Percentiles rank a stretch among this genome's conserved stretches.
Evolutionary conservation across 2,888 invertebrate genomes (phyloP).

Genomic region (Scelioninae gen. 1): DNA sequence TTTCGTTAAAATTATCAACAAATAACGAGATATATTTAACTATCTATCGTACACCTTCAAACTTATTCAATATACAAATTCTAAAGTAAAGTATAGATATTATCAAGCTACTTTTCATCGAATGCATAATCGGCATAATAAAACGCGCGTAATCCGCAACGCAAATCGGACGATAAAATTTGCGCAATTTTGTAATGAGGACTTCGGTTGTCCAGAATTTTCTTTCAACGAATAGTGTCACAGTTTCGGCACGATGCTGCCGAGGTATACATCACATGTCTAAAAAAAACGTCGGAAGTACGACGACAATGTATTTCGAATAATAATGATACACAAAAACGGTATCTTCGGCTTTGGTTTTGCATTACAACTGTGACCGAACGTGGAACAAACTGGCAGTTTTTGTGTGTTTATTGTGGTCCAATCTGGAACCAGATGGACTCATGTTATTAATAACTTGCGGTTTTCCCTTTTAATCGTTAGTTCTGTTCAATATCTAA

Average conservation of each 20-base stretch:
- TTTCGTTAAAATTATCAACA: constrained; percentile 65
- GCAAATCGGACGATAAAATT: constrained; percentile 12
- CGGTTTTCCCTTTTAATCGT: constrained; percentile 35
- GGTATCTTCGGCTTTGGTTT: constrained; percentile 74
- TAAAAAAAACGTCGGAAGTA: constrained; percentile 70
- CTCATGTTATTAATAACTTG: no score
- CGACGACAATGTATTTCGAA: constrained; percentile 13
- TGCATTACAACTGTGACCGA: constrained; percentile 63
- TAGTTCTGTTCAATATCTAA: constrained; percentile 53
- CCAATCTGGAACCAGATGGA: constrained; percentile 21
- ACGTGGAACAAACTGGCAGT: constrained; percentile 78
- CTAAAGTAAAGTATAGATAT: constrained; percentile 46
- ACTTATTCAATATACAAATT: constrained; percentile 56
- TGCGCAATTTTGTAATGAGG: neutral
- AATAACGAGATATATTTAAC: constrained; percentile 67
- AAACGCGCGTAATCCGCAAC: constrained; percentile 27
- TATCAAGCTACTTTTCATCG: constrained; percentile 26
- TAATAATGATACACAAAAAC: constrained; percentile 67
- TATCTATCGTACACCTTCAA: constrained; percentile 57
- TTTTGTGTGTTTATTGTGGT: constrained; percentile 67
- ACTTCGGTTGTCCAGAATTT: neutral
- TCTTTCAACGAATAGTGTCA: neutral
- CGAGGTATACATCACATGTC: constrained; percentile 60
- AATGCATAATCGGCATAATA: constrained; percentile 32
- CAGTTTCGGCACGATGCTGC: neutral